phyloP scores from a whole-genome alignment of 2,113 vertebrate species.

The Notothenia coriiceps region DNA sequence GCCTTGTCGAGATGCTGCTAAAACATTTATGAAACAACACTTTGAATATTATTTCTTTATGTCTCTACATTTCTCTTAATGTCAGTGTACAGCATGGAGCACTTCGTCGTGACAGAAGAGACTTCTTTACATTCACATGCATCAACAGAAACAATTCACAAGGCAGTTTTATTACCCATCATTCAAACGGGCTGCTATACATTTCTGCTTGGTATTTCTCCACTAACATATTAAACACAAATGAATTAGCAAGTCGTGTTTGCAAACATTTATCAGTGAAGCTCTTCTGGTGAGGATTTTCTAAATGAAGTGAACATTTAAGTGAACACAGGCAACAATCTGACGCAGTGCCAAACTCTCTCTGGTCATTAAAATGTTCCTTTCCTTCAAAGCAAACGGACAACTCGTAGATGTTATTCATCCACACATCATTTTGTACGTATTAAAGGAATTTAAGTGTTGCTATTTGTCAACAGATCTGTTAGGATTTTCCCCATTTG shows the following conservation, averaged over 20 bases:
- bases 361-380: constrained; percentile 19
- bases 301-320: constrained; percentile 13
- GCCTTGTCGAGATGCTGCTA: constrained; percentile 43
- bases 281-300: constrained; percentile 35
- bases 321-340: constrained; percentile 33
- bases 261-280: constrained; percentile 23
- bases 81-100: constrained; percentile 4
- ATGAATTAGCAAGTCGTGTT: constrained; percentile 38
- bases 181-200: constrained; percentile 34
- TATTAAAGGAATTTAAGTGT: neutral
- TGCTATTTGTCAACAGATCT: neutral
- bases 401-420: neutral
- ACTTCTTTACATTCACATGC: constrained; percentile 51
- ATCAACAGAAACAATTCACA: constrained; percentile 53
- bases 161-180: constrained; percentile 47
- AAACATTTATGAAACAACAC: constrained; percentile 69
- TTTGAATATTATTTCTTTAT: constrained; percentile 53
- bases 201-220: neutral
- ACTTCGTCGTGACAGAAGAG: constrained; percentile 11
- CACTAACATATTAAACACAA: constrained; percentile 15
- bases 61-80: constrained; percentile 44
- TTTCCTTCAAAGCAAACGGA: neutral
- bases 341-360: constrained; percentile 15
- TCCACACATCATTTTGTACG: neutral
- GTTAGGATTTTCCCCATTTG: neutral